Percentiles rank a stretch among this genome's conserved stretches.
Evolutionary conservation across 2,113 vertebrate species (phyloP).

Genomic region (Atractosteus spatula): DNA sequence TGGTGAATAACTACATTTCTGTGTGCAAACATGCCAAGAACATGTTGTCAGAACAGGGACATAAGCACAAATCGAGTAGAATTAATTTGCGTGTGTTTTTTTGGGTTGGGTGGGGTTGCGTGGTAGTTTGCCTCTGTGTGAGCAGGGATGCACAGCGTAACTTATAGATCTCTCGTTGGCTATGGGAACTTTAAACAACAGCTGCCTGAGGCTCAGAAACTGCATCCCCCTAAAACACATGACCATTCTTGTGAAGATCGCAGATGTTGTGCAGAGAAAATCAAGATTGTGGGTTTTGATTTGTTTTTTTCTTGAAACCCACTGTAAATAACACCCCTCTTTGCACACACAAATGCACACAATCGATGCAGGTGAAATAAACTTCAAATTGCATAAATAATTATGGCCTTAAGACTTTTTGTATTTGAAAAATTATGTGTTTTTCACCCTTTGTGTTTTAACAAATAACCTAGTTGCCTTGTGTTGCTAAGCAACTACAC

Average conservation of each 20-base stretch:
- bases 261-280: neutral
- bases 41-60: too few relatives aligned
- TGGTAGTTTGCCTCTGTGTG: neutral
- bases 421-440: constrained; percentile 12
- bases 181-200: neutral
- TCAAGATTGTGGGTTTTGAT: neutral
- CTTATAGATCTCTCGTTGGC: neutral
- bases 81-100: too few relatives aligned
- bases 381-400: constrained; percentile 51
- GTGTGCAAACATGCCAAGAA: too few relatives aligned
- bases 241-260: neutral
- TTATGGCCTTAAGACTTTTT: constrained; percentile 25
- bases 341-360: constrained; percentile 31
- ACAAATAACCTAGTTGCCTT: constrained; percentile 58
- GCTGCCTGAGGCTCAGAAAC: neutral
- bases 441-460: constrained; percentile 42
- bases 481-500: constrained; percentile 64
- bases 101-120: neutral
- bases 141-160: neutral
- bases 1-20: too few relatives aligned
- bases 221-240: neutral
- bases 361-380: constrained; percentile 43
- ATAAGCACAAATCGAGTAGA: too few relatives aligned
- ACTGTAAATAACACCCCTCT: constrained; percentile 20
- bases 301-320: neutral